phyloP scores from a whole-genome alignment of 2,888 invertebrate species.

The Agonopterix subpropinquella region DNA sequence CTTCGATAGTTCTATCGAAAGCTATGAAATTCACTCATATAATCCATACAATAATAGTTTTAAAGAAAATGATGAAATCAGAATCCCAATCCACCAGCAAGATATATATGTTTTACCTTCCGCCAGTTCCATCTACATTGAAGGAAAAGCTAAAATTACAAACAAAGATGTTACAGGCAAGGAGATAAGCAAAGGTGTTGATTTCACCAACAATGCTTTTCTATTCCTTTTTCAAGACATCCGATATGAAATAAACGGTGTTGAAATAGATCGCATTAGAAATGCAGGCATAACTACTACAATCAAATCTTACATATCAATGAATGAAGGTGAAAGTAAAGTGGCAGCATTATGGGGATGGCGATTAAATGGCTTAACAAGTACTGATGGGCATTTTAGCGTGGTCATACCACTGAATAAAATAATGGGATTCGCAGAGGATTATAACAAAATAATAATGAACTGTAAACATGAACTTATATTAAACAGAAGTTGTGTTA shows the following conservation, averaged over 20 bases:
- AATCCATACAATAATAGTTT: constrained; percentile 23
- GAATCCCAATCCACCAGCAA: constrained; percentile 27
- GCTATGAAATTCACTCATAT: not conserved
- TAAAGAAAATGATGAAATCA: too few relatives aligned
- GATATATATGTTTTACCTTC: constrained; percentile 25
- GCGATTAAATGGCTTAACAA: not conserved
- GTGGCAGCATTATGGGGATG: constrained; percentile 3
- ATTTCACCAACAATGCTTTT: constrained; percentile 21
- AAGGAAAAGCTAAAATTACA: too few relatives aligned
- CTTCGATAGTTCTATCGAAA: not conserved
- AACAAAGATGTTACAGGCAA: too few relatives aligned
- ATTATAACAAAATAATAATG: constrained; percentile 37
- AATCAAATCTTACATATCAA: too few relatives aligned
- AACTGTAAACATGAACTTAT: constrained; percentile 43
- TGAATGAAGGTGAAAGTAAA: too few relatives aligned
- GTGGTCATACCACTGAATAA: not conserved
- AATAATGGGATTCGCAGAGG: constrained; percentile 4
- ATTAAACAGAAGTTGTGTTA: constrained; percentile 24
- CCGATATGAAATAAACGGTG: constrained; percentile 36
- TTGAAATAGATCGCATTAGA: too few relatives aligned
- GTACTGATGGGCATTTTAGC: not conserved
- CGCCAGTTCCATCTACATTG: too few relatives aligned
- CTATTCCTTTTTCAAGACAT: constrained; percentile 32
- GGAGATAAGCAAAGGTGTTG: not conserved
- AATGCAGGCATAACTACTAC: too few relatives aligned